Base-by-base conservation (phyloP, 1,140 invertebrate genomes). In the Ceratosolen fusciceps region DNA sequence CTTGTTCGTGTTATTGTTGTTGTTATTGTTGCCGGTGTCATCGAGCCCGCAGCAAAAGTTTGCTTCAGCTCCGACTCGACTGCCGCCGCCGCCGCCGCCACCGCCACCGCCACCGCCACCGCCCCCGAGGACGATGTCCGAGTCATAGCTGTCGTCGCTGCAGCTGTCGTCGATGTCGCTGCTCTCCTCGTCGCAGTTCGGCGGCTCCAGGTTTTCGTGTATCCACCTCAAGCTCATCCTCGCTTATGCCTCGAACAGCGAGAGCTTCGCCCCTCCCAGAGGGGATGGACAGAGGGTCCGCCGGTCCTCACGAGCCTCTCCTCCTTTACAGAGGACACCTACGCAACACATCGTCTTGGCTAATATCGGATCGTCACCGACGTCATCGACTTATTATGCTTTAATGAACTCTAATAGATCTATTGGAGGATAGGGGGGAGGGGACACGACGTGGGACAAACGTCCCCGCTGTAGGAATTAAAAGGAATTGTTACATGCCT, bases 191-290 rank as follows among this genome's bases (percentile, higher is more conserved):
- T 88, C 86, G 65, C 85, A 86, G n/a, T 86, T 88, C 9, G 88
- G 88, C 3, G 87, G 84, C 34, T 85, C 85, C 29, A 85, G 83
- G 24, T 86, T 89, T 54, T 88, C 87, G 78, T 90, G 86, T 62
- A 90, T 90, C 88, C 88, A 90, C 21, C 85, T 86, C 56, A 90
- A 82, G 62, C 88, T 89, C 88, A 90, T 90, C 75, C 83, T 85
- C 24, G 67, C 9, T 2, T 37, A 19, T 67, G 62, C 19, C n/a
- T 2, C 34, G 5, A 16, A 21, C 43, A 16, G 21, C 19, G 19
- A 2, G 49, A 52, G 49, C 10, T 16, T 9, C 49, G 9, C 21
- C 49, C 10, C 49, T 16, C 14, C 49, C 19, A 14, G 49, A 8
- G 14, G 49, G 21, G 49, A 52, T 52, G 49, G 49, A 52, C 49